Base-by-base conservation (phyloP, 1,140 invertebrate species). In the Goniozus legneri region DNA sequence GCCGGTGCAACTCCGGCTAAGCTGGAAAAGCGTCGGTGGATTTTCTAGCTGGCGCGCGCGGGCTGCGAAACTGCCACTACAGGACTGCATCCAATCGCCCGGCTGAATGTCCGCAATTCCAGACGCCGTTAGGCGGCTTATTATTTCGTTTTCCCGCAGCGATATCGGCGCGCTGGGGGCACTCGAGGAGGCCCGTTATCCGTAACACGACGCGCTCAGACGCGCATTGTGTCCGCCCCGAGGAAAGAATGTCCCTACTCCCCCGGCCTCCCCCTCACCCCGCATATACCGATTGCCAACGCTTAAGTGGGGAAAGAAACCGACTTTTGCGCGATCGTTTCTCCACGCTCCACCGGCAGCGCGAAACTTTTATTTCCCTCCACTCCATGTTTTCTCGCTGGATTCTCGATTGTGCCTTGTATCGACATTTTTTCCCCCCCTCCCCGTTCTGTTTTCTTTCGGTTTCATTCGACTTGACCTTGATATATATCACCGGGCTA, bases 81-180 rank as follows among this genome's bases (percentile, higher is more conserved):
- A 57, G 48, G 52, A 66, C 52, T 65, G 62, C 56, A 63, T 70
- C 62, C 67, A 70, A 71, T 69, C 58, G 64, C 44, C n/a, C 22
- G 60, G 41, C 47, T 48, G 60, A 69, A 68, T 67, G 65, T 65
- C 53, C 46, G 58, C 66, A 51, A 69, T 71, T 65, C 62, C 58
- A 54, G 58, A 48, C 56, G 47, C 63, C 58, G 64, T 63, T 69
- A 58, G 44, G 39, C 51, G 60, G 60, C 63, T 70, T 70, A 70
- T 69, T 70, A 69, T 70, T 69, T 70, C 58, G 56, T 58, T 67
- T 69, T 64, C 55, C 53, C 20, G 40, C 48, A 40, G 40, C 51
- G 55, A 58, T 62, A 61, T 60, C 58, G 48, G 37, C 34, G 22
- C 43, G 30, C 32, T 39, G 14, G 55, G 30, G 42, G 52, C 24